Percentiles rank a stretch among this genome's conserved stretches.
Evolutionary conservation across 2,113 vertebrate genomes (phyloP).

Genomic region (Cranoglanis bouderius): DNA sequence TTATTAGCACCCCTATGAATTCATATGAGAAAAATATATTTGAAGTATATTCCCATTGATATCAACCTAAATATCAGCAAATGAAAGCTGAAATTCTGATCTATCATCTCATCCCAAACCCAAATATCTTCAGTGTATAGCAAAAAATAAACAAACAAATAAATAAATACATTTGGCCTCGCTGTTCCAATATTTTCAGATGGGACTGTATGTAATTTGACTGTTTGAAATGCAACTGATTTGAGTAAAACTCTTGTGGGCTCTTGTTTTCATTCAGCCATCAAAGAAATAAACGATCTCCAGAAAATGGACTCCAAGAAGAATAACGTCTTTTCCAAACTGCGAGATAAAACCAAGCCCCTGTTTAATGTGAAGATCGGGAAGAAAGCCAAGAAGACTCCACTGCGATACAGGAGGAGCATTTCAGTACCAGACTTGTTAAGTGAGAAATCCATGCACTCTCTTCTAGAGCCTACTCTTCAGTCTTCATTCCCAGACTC

Average conservation of each 20-base stretch:
- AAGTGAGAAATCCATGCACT: slow-evolving; percentile 2
- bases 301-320: slow-evolving; percentile 70
- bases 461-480: not conserved
- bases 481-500: not conserved
- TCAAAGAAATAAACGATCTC: not conserved
- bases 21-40: no score
- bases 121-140: no score
- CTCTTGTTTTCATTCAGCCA: not conserved
- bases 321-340: slow-evolving; percentile 61
- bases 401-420: slow-evolving; percentile 66
- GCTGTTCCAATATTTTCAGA: not conserved
- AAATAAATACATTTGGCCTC: not conserved
- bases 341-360: slow-evolving; percentile 62
- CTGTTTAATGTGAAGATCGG: slow-evolving; percentile 50
- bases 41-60: no score
- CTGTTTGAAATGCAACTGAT: not conserved
- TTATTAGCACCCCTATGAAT: no score
- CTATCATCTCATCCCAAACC: no score
- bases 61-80: no score
- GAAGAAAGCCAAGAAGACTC: slow-evolving; percentile 47
- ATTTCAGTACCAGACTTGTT: slow-evolving; percentile 73
- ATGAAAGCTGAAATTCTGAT: no score
- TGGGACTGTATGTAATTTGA: not conserved
- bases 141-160: no score
- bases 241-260: not conserved